Evolutionary conservation across 2,797 vertebrate genomes (phyloP).

Genomic region (Eptatretus atami): DNA sequence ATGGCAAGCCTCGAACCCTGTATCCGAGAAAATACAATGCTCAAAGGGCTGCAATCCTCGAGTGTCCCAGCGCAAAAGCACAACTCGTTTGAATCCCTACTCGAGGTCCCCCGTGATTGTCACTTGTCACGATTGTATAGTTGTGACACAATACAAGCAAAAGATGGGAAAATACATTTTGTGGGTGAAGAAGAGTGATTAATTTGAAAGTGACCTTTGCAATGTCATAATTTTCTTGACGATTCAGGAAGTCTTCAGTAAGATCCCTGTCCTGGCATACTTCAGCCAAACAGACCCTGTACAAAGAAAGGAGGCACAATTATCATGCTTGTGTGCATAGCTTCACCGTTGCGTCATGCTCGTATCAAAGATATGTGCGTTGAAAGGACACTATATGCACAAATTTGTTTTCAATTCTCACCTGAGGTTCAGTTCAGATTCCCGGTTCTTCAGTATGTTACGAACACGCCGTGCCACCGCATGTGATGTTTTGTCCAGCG

Average conservation of each 20-base stretch:
- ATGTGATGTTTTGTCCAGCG: constrained; percentile 57
- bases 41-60: no score
- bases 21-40: no score
- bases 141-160: no score
- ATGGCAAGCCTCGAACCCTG: no score
- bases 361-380: not conserved
- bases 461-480: constrained; percentile 46
- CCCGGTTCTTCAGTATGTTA: constrained; percentile 63
- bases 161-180: no score
- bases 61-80: no score
- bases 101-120: no score
- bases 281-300: constrained; percentile 67
- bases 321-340: not conserved
- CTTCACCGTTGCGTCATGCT: not conserved
- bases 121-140: no score
- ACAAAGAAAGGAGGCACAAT: constrained; percentile 3
- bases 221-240: constrained; percentile 27
- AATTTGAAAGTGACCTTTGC: constrained; percentile 24
- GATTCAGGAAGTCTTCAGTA: constrained; percentile 28
- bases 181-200: not conserved
- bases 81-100: no score
- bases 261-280: constrained; percentile 59
- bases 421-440: constrained; percentile 64
- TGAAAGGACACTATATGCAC: no score
- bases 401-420: constrained; percentile 11